Evolutionary conservation across 2,888 invertebrate species (phyloP).

Genomic region (Tuberolachnus salignus): DNA sequence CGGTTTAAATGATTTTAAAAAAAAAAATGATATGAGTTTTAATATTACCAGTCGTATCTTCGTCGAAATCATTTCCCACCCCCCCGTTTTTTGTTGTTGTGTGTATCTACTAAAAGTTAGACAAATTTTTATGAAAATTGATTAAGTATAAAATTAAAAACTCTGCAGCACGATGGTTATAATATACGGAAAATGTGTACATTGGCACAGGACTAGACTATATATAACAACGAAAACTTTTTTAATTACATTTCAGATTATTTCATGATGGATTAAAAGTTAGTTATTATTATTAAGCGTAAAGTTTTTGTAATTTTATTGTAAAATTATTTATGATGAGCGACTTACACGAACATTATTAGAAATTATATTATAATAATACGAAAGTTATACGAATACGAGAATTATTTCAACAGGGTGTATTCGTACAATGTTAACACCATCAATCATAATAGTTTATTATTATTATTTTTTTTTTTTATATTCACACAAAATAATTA

Average conservation of each 20-base stretch:
- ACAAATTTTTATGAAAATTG: constrained; percentile 26
- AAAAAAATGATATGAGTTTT: not conserved
- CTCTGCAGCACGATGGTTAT: not conserved
- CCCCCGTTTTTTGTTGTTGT: not conserved
- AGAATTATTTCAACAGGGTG: not conserved
- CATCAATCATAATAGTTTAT: too few relatives aligned
- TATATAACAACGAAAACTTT: constrained; percentile 37
- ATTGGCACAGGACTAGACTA: not conserved
- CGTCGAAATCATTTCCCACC: not conserved
- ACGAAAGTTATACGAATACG: not conserved
- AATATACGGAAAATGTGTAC: constrained; percentile 20
- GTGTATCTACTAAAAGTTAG: not conserved
- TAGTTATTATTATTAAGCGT: constrained; percentile 17
- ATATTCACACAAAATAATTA: too few relatives aligned
- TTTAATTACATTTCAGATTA: constrained; percentile 43
- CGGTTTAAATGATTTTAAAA: not conserved
- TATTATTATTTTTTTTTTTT: too few relatives aligned
- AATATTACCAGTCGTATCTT: not conserved
- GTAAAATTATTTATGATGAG: constrained; percentile 35
- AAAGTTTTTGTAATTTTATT: constrained; percentile 40
- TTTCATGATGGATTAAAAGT: constrained; percentile 40
- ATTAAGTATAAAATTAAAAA: constrained; percentile 27
- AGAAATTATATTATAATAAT: not conserved
- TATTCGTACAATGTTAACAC: too few relatives aligned
- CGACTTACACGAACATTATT: constrained; percentile 13